A percentile compares a stretch with the other conserved stretches of the same genome.
Conservation (phyloP, 2,113 vertebrate genomes). For the Sceloporus undulatus region DNA sequence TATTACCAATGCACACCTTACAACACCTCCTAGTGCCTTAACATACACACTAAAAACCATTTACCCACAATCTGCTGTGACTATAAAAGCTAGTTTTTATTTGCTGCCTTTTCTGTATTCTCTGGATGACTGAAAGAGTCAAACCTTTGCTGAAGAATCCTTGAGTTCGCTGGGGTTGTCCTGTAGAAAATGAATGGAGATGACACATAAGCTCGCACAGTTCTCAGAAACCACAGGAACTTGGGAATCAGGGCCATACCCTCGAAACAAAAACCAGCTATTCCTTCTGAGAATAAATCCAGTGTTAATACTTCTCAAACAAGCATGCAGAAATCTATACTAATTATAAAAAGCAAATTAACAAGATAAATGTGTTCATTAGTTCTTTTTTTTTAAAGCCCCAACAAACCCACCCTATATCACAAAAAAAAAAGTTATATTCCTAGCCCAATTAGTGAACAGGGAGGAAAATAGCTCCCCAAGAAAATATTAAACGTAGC, state of each 20-base stretch:
- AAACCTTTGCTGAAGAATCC: slow-evolving; percentile 97
- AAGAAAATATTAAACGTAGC: neutral
- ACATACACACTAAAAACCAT: neutral
- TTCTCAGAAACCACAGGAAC: slow-evolving; percentile 88
- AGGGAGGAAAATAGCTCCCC: slow-evolving; percentile 18
- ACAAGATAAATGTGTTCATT: slow-evolving; percentile 6
- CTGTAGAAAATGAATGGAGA: slow-evolving; percentile 99
- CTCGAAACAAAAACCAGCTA: slow-evolving; percentile 85
- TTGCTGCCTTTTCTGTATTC: too few species aligned
- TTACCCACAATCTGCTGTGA: slow-evolving; percentile 8
- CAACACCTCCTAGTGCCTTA: neutral
- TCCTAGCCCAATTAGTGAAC: slow-evolving; percentile 26
- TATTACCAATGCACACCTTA: neutral
- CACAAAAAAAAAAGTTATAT: slow-evolving; percentile 24
- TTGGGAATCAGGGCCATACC: slow-evolving; percentile 82
- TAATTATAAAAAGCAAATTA: slow-evolving; percentile 55
- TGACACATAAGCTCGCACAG: slow-evolving; percentile 97
- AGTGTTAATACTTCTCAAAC: slow-evolving; percentile 73
- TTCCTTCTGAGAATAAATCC: slow-evolving; percentile 89
- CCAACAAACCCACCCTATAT: slow-evolving; percentile 47
- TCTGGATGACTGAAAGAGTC: slow-evolving; percentile 75
- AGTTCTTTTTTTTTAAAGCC: slow-evolving; percentile 40
- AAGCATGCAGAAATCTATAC: slow-evolving; percentile 53
- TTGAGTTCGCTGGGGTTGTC: slow-evolving; percentile 99
- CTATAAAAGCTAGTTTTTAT: slow-evolving; percentile 28